Evolutionary conservation across 2,888 invertebrate species (phyloP), one percentile per base, ranked within the genome.

Genomic region (Marasmarcha lunaedactyla): DNA sequence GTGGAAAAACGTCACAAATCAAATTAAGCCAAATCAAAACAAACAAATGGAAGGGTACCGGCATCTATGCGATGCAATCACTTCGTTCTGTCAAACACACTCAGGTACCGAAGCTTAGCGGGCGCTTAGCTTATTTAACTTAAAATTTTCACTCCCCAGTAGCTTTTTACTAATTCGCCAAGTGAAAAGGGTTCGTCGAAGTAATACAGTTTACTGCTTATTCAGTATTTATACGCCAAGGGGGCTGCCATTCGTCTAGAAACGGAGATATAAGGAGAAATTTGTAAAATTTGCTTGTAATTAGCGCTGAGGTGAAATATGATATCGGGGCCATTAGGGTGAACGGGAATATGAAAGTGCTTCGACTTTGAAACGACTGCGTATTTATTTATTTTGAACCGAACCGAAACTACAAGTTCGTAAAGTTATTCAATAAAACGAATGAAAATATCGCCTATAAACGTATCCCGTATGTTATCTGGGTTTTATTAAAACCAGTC

Each of bases 121-220:
- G 66, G 65, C 68, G 71, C 72, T 30, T 30, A 30, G 30, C 30
- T 30, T 30, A 69, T 79, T 81, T 79, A 78, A 83, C 69, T 81
- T 79, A 81, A 83, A 78, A 83, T 81, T 74, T 79, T 74, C 81
- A 76, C 81, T 78, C 79, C 79, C 81, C 77, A 70, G 71, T 76
- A 71, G 81, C 81, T 83, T 83, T 83, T 81, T 81, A 83, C 81
- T 81, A 83, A 83, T 83, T 81, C 77, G 81, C 81, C 77, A 81
- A 83, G 81, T 83, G 83, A 83, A 83, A 81, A 84, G 83, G 83
- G 83, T 84, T 81, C 77, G 70, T 55, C 64, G 76, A 76, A 81
- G 81, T 78, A 81, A 84, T 81, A 81, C 81, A 81, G 81, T 83
- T 81, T 79, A 74, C 78, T 81, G 81, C 83, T 81, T 79, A 81